Evolutionary conservation across 2,888 invertebrate genomes (phyloP).

Genomic region (Zelleria hepariella): DNA sequence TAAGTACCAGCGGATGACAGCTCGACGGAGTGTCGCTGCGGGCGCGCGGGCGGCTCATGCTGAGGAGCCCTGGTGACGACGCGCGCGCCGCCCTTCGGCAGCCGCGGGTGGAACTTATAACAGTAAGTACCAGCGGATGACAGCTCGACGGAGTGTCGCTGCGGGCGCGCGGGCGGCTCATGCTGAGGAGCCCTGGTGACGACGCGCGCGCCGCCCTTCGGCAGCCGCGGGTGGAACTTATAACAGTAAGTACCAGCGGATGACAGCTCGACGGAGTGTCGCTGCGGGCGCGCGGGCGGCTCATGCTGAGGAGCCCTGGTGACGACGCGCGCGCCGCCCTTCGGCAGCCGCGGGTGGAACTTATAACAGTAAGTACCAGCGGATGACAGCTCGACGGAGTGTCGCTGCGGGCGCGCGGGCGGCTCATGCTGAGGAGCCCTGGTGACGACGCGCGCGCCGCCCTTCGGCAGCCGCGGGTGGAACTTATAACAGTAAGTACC

Average conservation of each 20-base stretch:
- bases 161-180: slow-evolving; percentile 38
- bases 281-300: slow-evolving; percentile 61
- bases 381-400: slow-evolving; percentile 88
- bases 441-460: slow-evolving; percentile 81
- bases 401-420: slow-evolving; percentile 74
- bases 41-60: slow-evolving; percentile 23
- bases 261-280: slow-evolving; percentile 91
- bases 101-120: slow-evolving; percentile 87
- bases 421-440: slow-evolving; percentile 37
- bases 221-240: slow-evolving; percentile 88
- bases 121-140: slow-evolving; percentile 73
- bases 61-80: slow-evolving; percentile 76
- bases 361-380: no score
- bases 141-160: slow-evolving; percentile 92
- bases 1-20: slow-evolving; percentile 78
- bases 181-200: slow-evolving; percentile 70
- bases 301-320: slow-evolving; percentile 60
- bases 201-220: slow-evolving; percentile 82
- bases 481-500: slow-evolving; percentile 76
- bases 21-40: slow-evolving; percentile 90
- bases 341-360: slow-evolving; percentile 90
- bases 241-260: slow-evolving; percentile 74
- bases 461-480: slow-evolving; percentile 87
- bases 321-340: slow-evolving; percentile 81
- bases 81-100: slow-evolving; percentile 82